Percentiles rank a stretch among this genome's conserved stretches.
phyloP scores from a whole-genome alignment of 2,797 vertebrate species.

The Anomalospiza imberbis region DNA sequence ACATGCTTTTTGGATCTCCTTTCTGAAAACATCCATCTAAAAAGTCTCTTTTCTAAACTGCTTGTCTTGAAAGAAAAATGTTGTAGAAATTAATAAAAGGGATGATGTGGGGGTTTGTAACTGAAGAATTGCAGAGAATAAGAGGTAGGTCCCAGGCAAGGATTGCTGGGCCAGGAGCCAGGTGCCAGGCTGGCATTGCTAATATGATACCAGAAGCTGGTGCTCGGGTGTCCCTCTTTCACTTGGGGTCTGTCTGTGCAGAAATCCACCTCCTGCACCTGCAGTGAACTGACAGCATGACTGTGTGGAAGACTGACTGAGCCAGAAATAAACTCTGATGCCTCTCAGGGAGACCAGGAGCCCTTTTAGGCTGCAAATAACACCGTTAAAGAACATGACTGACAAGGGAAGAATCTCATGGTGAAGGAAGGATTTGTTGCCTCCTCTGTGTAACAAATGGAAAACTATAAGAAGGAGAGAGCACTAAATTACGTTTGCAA shows the following conservation, averaged over 20 bases:
- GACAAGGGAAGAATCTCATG: neutral
- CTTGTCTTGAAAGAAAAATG: neutral
- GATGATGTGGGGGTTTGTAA: neutral
- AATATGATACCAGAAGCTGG: neutral
- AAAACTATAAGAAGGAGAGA: neutral
- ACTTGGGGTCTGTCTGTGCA: neutral
- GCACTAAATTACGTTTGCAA: neutral
- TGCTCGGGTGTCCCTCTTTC: neutral
- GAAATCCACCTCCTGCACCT: neutral
- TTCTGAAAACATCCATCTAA: neutral
- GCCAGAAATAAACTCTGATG: neutral
- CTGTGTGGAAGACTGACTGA: neutral
- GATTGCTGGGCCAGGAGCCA: neutral
- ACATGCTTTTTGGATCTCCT: neutral
- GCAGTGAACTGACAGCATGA: neutral
- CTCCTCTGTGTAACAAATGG: neutral
- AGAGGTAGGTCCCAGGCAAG: neutral
- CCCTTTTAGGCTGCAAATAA: neutral
- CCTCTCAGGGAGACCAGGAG: neutral
- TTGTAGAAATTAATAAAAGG: neutral
- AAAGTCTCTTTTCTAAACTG: accelerated
- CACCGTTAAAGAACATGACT: neutral
- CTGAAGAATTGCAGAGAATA: neutral
- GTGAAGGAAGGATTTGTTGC: neutral
- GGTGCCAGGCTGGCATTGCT: neutral